Evolutionary conservation across 2,888 invertebrate genomes (phyloP), one percentile per base, ranked within the genome.

Genomic region (Seira sanloemensis): DNA sequence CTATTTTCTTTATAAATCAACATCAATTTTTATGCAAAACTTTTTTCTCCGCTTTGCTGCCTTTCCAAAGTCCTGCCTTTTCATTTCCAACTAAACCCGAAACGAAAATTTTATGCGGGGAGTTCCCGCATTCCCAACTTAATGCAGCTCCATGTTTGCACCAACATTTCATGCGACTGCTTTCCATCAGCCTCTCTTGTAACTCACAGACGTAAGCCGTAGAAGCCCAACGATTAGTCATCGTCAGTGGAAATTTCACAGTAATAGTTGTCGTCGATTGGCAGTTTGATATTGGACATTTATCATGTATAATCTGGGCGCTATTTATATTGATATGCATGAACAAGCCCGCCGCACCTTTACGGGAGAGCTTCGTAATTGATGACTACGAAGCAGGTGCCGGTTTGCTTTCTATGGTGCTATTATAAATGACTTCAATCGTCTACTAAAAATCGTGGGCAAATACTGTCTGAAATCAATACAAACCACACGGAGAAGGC

Each of bases 171-270:
- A 69, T 26, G 19, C 65, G 19, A 7, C 50, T 71, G 1, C 18
- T 68, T 68, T 9, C 18, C 68, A 18, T 1, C 18, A 67, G 65
- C 19, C 65, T 74, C 24, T 26, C 62, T 74, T 74, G 37, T n/a
- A 62, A 50, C 65, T 26, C 5, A 27, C 74, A 66, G 26, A n/a
- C n/a, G 37, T n/a, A 62, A 50, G 27, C 19, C 5, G 19, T 65
- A 66, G 26, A 27, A 68, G 37, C 58, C n/a, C 25, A n/a, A 68
- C 80, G 68, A 80, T 80, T 80, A 74, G 74, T 80, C 74, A 54
- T 67, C 26, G 80, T 80, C 80, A 67, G 62, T 62, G 79, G 58
- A 58, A 58, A 58, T 7, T 58, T 58, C 58, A 58, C 16, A 18
- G 12, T 74, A 68, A 68, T 68, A 74, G 74, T 80, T 62, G 69